phyloP scores from a whole-genome alignment of 30 jellyfish, hydroid and myxozoan species.

The Aurelia sp. region DNA sequence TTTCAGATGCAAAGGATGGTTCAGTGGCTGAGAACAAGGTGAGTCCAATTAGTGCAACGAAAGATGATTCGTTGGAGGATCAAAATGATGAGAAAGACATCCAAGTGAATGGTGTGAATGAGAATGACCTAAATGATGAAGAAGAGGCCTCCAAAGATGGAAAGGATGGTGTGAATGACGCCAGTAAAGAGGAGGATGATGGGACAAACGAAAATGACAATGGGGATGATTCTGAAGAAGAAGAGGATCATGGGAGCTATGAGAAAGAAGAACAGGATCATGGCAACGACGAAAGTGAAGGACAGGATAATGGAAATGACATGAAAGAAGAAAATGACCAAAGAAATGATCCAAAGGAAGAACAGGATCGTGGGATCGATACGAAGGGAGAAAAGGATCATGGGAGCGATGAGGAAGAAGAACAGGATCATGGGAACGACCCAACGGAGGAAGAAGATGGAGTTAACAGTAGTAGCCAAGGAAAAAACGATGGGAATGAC shows the following conservation, averaged over 20 bases:
- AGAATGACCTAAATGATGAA: slow-evolving; percentile 18
- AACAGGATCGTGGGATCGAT: neutral
- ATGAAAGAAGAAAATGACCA: neutral
- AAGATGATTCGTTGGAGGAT: neutral
- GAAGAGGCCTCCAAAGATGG: neutral
- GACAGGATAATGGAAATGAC: neutral
- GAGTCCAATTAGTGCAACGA: slow-evolving; percentile 7
- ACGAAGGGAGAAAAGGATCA: neutral
- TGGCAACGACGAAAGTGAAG: neutral
- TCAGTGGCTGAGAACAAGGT: slow-evolving; percentile 1
- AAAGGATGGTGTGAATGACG: neutral
- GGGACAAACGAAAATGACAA: neutral
- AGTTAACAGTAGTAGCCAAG: neutral
- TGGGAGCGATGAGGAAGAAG: neutral
- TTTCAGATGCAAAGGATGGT: too few relatives aligned
- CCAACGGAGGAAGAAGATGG: neutral
- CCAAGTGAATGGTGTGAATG: slow-evolving; percentile 16
- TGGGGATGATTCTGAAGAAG: neutral
- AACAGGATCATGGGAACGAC: neutral
- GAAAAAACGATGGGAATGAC: neutral
- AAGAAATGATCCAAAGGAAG: neutral
- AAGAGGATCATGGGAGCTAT: neutral
- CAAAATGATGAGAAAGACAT: neutral
- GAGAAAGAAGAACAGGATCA: neutral
- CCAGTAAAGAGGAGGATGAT: neutral